A percentile compares a stretch with the other conserved stretches of the same genome.
phyloP scores from a whole-genome alignment of 1,140 invertebrate genomes.

The Paraescarpia echinospica region DNA sequence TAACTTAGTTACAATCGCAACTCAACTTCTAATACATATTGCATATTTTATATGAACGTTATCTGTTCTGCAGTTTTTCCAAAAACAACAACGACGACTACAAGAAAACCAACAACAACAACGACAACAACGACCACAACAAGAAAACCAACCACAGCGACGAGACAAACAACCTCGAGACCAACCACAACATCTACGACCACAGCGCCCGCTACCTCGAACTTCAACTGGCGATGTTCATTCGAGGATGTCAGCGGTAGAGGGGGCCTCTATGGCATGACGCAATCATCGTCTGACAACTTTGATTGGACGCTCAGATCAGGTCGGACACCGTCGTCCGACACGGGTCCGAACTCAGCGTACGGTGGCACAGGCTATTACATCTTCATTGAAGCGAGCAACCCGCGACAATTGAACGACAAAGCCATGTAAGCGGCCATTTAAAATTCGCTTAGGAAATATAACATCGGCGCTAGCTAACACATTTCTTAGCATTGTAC shows the following conservation, averaged over 20 bases:
- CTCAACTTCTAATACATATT: not conserved
- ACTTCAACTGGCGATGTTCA: not conserved
- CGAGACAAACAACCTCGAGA: not conserved
- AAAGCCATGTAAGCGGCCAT: constrained; percentile 35
- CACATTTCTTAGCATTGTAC: not conserved
- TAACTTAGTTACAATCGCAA: not conserved
- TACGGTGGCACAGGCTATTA: constrained; percentile 36
- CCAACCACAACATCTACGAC: not conserved
- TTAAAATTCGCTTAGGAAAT: not conserved
- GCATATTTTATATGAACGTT: not conserved
- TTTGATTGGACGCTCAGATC: constrained; percentile 14
- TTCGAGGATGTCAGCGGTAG: constrained; percentile 2
- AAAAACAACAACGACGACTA: not conserved
- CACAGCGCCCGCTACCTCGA: not conserved
- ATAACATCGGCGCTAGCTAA: not conserved
- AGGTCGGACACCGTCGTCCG: constrained; percentile 13
- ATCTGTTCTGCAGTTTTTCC: not conserved
- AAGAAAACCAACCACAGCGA: not conserved
- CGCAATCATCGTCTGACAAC: not conserved
- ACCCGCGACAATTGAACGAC: constrained; percentile 37
- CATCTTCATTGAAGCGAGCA: constrained; percentile 49
- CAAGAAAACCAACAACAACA: not conserved
- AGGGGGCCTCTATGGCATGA: constrained; percentile 7
- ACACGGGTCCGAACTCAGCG: constrained; percentile 15
- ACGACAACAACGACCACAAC: not conserved